Percentiles rank a stretch among this genome's conserved stretches.
phyloP scores from a whole-genome alignment of 2,888 invertebrate species.

The Erebia aethiops region DNA sequence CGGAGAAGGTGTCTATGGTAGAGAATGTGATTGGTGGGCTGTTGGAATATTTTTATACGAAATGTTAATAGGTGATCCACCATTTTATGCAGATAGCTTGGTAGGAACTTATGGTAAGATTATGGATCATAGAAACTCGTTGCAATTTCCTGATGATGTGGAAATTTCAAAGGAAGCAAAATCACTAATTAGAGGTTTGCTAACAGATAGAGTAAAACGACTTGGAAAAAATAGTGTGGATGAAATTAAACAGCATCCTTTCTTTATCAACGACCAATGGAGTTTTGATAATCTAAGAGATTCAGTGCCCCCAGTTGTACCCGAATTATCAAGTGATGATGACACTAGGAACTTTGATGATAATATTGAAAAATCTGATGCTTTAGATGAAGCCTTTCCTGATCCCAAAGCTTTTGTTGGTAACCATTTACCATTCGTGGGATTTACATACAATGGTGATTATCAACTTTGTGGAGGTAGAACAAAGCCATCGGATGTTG shows the following conservation, averaged over 20 bases:
- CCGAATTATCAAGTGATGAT: constrained; percentile 97
- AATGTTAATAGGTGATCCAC: constrained; percentile 99
- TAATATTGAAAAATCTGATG: constrained; percentile 96
- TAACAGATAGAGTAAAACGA: constrained; percentile 95
- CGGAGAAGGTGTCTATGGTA: constrained; percentile 96
- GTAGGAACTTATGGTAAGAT: constrained; percentile 99
- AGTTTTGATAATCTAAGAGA: constrained; percentile 97
- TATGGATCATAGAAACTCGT: constrained; percentile 98
- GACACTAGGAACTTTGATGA: constrained; percentile 99
- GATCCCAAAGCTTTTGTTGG: constrained; percentile 98
- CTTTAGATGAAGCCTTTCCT: constrained; percentile 96
- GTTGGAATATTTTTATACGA: constrained; percentile 99
- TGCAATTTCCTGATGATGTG: constrained; percentile 97
- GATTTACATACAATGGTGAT: constrained; percentile 98
- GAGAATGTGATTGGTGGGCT: constrained; percentile 99
- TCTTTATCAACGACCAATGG: constrained; percentile 99
- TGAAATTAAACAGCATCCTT: constrained; percentile 96
- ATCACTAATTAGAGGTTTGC: constrained; percentile 94
- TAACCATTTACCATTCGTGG: constrained; percentile 98
- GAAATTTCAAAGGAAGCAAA: constrained; percentile 95
- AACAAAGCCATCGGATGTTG: constrained; percentile 80
- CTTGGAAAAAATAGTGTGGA: constrained; percentile 96
- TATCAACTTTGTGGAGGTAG: constrained; percentile 87
- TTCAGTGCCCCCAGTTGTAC: constrained; percentile 98
- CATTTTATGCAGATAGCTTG: constrained; percentile 99